A percentile compares a stretch with the other conserved stretches of the same genome.
Conservation (phyloP, 2,113 vertebrate species). For the Sturnus vulgaris region DNA sequence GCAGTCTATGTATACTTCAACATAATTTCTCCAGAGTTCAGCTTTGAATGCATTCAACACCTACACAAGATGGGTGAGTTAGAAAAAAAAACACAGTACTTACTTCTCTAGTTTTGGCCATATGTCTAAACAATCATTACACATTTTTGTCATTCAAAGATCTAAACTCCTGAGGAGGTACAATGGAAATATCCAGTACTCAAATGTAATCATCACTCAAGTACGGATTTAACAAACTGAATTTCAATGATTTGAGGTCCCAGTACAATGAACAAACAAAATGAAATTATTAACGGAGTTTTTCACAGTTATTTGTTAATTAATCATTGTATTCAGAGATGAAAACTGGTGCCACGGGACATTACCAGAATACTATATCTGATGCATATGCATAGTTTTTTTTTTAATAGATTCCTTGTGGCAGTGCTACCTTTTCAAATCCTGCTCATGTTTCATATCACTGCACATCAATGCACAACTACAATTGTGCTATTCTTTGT, state of each 20-base stretch:
- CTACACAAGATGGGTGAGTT: not conserved
- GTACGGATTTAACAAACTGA: conserved; percentile 48
- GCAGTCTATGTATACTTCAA: not conserved
- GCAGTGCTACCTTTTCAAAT: conserved; percentile 59
- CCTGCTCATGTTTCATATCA: conserved; percentile 69
- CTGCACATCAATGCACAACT: conserved; percentile 68
- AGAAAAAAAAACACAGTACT: not conserved
- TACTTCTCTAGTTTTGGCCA: not conserved
- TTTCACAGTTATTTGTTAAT: conserved; percentile 69
- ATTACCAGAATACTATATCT: conserved; percentile 59
- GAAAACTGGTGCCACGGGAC: conserved; percentile 49
- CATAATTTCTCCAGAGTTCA: not conserved
- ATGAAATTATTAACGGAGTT: conserved; percentile 64
- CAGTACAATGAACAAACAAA: conserved; percentile 55
- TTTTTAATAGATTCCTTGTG: conserved; percentile 58
- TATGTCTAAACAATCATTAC: not conserved
- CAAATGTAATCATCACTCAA: conserved; percentile 2
- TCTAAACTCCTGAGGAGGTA: not conserved
- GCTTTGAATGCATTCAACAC: not conserved
- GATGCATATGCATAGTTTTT: conserved; percentile 54
- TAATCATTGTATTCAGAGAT: conserved; percentile 44
- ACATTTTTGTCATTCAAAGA: not conserved
- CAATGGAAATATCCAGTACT: not conserved
- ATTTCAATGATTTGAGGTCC: conserved; percentile 31
- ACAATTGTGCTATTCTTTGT: conserved; percentile 70